phyloP scores from a whole-genome alignment of 2,888 invertebrate genomes.

The Ichneumon xanthorius region DNA sequence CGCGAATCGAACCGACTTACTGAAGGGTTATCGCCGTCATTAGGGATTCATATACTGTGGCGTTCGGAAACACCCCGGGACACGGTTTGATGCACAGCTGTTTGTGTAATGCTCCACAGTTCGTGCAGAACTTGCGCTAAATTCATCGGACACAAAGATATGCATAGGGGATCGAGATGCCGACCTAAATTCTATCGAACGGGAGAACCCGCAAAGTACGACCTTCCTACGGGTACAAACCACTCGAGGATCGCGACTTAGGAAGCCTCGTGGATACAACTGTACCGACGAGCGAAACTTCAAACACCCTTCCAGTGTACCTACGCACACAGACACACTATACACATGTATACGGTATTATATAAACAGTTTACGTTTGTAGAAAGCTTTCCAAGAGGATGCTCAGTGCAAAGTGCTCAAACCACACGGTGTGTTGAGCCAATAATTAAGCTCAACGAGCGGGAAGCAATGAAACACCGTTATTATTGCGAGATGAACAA shows the following conservation, averaged over 20 bases:
- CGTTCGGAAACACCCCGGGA: not conserved
- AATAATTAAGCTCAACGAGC: conserved; percentile 34
- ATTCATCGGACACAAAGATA: conserved; percentile 34
- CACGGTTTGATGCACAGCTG: not conserved
- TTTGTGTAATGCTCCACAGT: conserved; percentile 16
- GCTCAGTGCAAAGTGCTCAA: conserved; percentile 33
- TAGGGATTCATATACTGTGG: not conserved
- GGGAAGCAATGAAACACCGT: conserved; percentile 19
- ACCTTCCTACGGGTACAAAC: conserved; percentile 60
- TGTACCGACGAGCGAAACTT: conserved; percentile 27
- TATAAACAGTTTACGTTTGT: conserved; percentile 30
- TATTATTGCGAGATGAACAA: conserved; percentile 17
- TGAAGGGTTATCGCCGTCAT: not conserved
- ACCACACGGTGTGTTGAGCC: conserved; percentile 8
- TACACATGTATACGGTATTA: not conserved
- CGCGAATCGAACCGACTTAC: not conserved
- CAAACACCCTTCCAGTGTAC: conserved; percentile 3
- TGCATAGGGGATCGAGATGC: conserved; percentile 31
- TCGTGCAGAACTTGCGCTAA: conserved; percentile 15
- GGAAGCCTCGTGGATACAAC: conserved; percentile 62
- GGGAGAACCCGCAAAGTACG: conserved; percentile 63
- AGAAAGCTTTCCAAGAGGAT: conserved; percentile 5
- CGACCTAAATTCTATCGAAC: conserved; percentile 67
- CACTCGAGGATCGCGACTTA: conserved; percentile 55
- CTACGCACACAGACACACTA: not conserved